phyloP scores from a whole-genome alignment of 2,113 vertebrate genomes.

The Lethenteron camtschaticum region DNA sequence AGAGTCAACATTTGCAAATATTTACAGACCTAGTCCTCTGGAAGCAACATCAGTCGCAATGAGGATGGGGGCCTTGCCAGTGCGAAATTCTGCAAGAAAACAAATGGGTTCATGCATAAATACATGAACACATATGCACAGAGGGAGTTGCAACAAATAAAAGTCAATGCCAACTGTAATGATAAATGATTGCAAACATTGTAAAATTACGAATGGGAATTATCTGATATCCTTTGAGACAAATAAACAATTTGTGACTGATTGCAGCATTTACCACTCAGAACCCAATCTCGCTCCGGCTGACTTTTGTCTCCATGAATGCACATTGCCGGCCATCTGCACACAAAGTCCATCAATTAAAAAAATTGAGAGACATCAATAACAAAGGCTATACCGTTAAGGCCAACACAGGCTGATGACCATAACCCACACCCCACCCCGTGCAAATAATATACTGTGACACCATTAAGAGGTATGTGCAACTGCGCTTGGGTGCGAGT shows the following conservation, averaged over 20 bases:
- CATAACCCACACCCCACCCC: too few relatives aligned
- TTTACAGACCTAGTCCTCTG: conserved; percentile 91
- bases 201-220: not conserved
- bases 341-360: conserved; percentile 8
- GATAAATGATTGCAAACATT: not conserved
- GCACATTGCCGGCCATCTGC: conserved; percentile 92
- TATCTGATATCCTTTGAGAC: not conserved
- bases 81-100: conserved; percentile 64
- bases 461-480: too few relatives aligned
- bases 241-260: not conserved
- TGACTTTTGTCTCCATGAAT: conserved; percentile 98
- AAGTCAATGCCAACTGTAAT: too few relatives aligned
- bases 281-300: conserved; percentile 91
- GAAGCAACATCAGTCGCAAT: conserved; percentile 97
- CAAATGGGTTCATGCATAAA: too few relatives aligned
- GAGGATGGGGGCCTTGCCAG: conserved; percentile 92
- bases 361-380: too few relatives aligned
- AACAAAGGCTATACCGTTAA: too few relatives aligned
- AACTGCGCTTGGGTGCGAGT: too few relatives aligned
- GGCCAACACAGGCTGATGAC: too few relatives aligned
- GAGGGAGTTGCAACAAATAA: not conserved
- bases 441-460: too few relatives aligned
- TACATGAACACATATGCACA: not conserved
- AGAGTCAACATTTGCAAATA: conserved; percentile 7
- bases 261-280: conserved; percentile 46